Evolutionary conservation across 1,140 invertebrate species (phyloP), one percentile per base, ranked within the genome.

Genomic region (Acromyrmex heyeri): DNA sequence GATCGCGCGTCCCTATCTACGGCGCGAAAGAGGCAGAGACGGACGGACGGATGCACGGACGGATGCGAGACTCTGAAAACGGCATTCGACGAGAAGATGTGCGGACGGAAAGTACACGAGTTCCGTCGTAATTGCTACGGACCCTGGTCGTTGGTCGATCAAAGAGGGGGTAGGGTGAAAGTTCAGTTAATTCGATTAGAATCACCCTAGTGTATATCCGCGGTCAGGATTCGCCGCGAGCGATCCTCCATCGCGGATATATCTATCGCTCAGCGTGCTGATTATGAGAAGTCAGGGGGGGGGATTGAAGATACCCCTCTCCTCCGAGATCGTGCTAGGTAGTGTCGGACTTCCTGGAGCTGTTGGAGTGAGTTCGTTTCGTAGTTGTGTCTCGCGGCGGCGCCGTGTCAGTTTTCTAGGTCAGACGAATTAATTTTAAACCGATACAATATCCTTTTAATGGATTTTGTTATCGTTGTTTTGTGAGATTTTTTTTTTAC

Each of bases 111-210:
- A 90, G 57, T 62, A 48, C 53, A 85, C 72, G 88, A 79, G 76
- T 81, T 73, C 61, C 87, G 72, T 81, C 64, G 86, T 92, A 92
- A 93, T 93, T 90, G 92, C 90, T 61, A 79, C 14, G 61, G 75
- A 83, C 83, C 57, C 38, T 21, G 86, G 85, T 88, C 88, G 88
- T 85, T 88, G 88, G 86, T 78, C 0, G 87, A 86, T 2, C 59
- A 14, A 16, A 85, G 61, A 82, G 85, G 81, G 86, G 30, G 82
- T 77, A 76, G 87, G 92, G 91, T 93, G 92, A 93, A 93, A 93
- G 92, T 93, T 93, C 91, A 92, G 90, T 88, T 93, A 92, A 92
- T 93, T 93, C 91, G 92, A 93, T 93, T 93, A 93, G 91, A 92
- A 93, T 92, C 92, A 86, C 88, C 91, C 87, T 88, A 61, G 89